Conservation (phyloP, 2,113 vertebrate genomes). For the Bettongia penicillata region DNA sequence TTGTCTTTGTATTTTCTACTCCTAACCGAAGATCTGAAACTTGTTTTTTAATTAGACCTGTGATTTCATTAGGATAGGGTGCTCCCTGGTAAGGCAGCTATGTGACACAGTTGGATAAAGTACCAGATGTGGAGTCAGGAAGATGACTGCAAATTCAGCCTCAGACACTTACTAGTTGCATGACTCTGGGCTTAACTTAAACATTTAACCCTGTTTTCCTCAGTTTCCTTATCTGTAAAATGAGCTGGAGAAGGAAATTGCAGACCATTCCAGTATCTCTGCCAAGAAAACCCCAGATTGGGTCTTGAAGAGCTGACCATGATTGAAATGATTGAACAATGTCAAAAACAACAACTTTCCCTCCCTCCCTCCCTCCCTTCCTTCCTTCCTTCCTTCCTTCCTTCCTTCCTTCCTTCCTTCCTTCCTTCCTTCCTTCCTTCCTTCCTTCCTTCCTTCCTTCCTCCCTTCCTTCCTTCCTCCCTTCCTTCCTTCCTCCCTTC, state of each 20-base stretch:
- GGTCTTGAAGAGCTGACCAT: neutral
- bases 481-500: too few relatives aligned
- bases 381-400: too few relatives aligned
- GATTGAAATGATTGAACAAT: neutral
- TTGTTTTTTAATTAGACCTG: neutral
- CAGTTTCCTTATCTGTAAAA: neutral
- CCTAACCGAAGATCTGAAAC: neutral
- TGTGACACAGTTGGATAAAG: neutral
- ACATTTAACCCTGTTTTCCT: neutral
- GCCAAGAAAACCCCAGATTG: neutral
- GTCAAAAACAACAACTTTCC: neutral
- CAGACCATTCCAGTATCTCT: neutral
- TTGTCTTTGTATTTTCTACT: neutral
- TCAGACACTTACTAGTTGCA: neutral
- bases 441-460: too few relatives aligned
- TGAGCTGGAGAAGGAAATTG: neutral
- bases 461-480: too few relatives aligned
- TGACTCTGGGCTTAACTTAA: neutral
- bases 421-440: too few relatives aligned
- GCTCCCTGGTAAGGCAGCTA: neutral
- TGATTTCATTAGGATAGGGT: neutral
- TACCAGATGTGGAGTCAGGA: neutral
- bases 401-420: too few relatives aligned
- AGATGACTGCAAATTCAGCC: neutral
- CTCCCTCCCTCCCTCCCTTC: too few relatives aligned